These are phyloP conservation scores for Trissolcus japonicus DNA, from an alignment of 2,888 invertebrate genomes.

Conservation along the genomic window DNA sequence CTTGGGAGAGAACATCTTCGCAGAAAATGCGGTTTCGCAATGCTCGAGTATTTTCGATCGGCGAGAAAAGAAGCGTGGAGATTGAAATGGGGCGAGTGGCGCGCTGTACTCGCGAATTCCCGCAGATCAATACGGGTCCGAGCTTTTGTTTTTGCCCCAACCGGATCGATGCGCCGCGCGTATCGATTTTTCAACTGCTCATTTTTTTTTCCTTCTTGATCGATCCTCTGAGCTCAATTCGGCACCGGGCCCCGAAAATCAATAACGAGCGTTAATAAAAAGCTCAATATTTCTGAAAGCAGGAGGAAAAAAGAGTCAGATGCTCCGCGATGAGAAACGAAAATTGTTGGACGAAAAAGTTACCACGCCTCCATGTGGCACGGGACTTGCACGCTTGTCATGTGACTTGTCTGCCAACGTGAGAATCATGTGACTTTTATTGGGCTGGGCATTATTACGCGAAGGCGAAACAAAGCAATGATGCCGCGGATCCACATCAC, in stretches of 20 bases:
- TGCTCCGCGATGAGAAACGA: neutral
- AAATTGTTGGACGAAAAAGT: constrained; percentile 16
- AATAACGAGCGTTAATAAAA: too few relatives aligned
- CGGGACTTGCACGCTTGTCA: constrained; percentile 73
- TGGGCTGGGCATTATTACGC: constrained; percentile 64
- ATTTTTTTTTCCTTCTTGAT: neutral
- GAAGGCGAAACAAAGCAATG: neutral
- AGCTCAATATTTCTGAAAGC: neutral
- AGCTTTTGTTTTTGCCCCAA: neutral
- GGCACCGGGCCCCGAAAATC: neutral
- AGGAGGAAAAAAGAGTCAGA: neutral
- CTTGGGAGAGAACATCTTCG: constrained; percentile 55
- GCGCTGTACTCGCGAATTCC: constrained; percentile 59
- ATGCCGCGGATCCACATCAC: neutral
- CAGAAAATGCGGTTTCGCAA: constrained; percentile 62
- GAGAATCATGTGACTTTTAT: constrained; percentile 73
- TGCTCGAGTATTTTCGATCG: constrained; percentile 57
- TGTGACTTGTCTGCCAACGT: constrained; percentile 73
- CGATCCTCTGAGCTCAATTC: neutral
- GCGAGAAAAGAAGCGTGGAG: constrained; percentile 35
- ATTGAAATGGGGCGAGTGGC: constrained; percentile 42
- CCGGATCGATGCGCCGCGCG: neutral
- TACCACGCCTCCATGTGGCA: constrained; percentile 72
- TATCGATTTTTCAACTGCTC: too few relatives aligned
- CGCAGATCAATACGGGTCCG: constrained; percentile 73